Evolutionary conservation across 1,140 invertebrate genomes (phyloP), one percentile per base, ranked within the genome.

Genomic region (Lordiphosa collinella): DNA sequence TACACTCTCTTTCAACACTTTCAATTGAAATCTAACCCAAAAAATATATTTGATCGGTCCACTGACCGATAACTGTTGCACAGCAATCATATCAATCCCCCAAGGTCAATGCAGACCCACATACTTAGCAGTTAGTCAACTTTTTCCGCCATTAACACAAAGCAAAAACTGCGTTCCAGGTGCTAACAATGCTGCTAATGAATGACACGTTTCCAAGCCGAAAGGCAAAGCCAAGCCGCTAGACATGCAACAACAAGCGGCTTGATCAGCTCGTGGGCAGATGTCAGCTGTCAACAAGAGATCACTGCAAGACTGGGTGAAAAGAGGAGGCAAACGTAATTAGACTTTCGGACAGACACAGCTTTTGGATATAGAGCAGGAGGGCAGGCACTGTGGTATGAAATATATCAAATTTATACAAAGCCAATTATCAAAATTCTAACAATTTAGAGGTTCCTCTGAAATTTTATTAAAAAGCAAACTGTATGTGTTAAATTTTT

Each of bases 161-260:
- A 13, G n/a, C 8, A 34, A 34, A 38, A 35, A 32, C 7, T 25
- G 48, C 31, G 48, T 40, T 59, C 51, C 78, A 84, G 76, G 76
- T 70, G 76, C 72, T 82, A 82, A 82, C 54, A 38, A 72, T 57
- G 61, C 18, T 53, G 76, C 67, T 82, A 84, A 82, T 82, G 61
- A 76, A 71, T 54, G 71, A 71, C 78, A 82, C 78, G 76, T 82
- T 76, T 47, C 53, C 61, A 52, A 55, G 44, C 14, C 48, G 46
- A 72, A 47, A 41, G 50, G 40, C 65, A 59, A 57, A 25, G 53
- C 44, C 68, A 57, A 71, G 55, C 58, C 76, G 70, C 70, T 67
- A 65, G 48, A 44, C 66, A 68, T 69, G 65, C 46, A 43, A 58
- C 46, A 43, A 58, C 44, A 60, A 54, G 35, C 56, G 50, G 66